These are phyloP conservation scores for Selene dorsalis DNA, from an alignment of 2,797 vertebrate species.

Conservation along the genomic window DNA sequence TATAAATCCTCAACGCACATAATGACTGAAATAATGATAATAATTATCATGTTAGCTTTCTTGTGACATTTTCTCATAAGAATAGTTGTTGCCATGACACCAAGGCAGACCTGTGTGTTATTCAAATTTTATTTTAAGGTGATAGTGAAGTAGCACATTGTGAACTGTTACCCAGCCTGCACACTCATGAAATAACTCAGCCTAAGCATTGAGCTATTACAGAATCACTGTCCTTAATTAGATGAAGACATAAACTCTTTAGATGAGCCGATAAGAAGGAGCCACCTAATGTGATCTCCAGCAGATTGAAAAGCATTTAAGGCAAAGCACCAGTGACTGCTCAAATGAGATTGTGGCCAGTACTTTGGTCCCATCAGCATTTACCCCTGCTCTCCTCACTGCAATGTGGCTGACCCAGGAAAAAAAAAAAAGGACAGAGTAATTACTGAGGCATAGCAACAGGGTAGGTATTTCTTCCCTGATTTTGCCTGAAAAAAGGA, in stretches of 20 bases:
- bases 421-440: conserved; percentile 16
- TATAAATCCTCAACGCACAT: not conserved
- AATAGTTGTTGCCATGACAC: not conserved
- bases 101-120: not conserved
- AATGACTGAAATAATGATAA: not conserved
- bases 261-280: conserved; percentile 82
- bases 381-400: conserved; percentile 56
- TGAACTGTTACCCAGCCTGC: conserved; percentile 41
- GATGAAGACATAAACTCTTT: conserved; percentile 81
- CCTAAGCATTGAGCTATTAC: conserved; percentile 76
- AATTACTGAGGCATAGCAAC: conserved; percentile 60
- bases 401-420: conserved; percentile 64
- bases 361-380: conserved; percentile 75
- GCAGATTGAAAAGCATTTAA: conserved; percentile 84
- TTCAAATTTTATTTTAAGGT: conserved; percentile 29
- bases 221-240: conserved; percentile 77
- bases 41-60: not conserved
- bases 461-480: conserved; percentile 10
- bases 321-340: conserved; percentile 76
- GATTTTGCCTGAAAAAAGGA: conserved; percentile 6
- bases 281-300: conserved; percentile 79
- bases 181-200: conserved; percentile 77
- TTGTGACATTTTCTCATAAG: conserved; percentile 4
- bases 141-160: conserved; percentile 37
- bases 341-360: conserved; percentile 72